These are phyloP conservation scores for Campopleginae sp. DNA, from an alignment of 2,888 invertebrate species.

Conservation along the genomic window DNA sequence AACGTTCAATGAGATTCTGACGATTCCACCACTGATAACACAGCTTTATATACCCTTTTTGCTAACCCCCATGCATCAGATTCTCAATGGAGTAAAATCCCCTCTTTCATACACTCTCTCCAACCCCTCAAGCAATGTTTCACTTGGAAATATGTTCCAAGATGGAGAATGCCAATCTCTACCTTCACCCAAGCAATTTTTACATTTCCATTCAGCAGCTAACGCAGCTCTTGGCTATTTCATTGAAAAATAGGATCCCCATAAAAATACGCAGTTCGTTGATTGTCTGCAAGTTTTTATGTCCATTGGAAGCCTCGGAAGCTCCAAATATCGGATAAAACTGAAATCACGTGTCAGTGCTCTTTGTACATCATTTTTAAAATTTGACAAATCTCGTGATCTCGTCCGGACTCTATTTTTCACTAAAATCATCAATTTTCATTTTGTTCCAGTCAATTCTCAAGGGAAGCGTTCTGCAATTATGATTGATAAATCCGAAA, in stretches of 20 bases:
- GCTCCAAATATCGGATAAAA: too few relatives aligned
- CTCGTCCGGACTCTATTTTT: too few relatives aligned
- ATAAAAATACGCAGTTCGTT: not conserved
- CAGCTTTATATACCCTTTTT: slow-evolving; percentile 59
- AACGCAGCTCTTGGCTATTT: not conserved
- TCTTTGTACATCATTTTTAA: too few relatives aligned
- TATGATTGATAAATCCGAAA: too few relatives aligned
- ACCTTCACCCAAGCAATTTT: not conserved
- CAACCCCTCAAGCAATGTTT: slow-evolving; percentile 45
- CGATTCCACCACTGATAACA: slow-evolving; percentile 13
- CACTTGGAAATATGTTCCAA: slow-evolving; percentile 19
- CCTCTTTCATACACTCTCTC: slow-evolving; percentile 21
- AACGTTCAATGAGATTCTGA: slow-evolving; percentile 46
- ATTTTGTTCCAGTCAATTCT: too few relatives aligned
- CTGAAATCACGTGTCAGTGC: too few relatives aligned
- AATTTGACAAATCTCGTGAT: too few relatives aligned
- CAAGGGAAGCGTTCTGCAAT: too few relatives aligned
- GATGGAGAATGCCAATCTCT: not conserved
- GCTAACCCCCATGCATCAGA: slow-evolving; percentile 34
- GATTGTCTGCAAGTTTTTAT: not conserved
- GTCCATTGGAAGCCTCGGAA: too few relatives aligned
- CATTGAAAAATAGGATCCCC: not conserved
- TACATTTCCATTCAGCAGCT: not conserved
- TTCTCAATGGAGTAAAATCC: slow-evolving; percentile 18
- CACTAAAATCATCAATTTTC: too few relatives aligned